Base-by-base conservation (phyloP, 1,140 invertebrate genomes). In the Zaprionus kolodkinae region DNA sequence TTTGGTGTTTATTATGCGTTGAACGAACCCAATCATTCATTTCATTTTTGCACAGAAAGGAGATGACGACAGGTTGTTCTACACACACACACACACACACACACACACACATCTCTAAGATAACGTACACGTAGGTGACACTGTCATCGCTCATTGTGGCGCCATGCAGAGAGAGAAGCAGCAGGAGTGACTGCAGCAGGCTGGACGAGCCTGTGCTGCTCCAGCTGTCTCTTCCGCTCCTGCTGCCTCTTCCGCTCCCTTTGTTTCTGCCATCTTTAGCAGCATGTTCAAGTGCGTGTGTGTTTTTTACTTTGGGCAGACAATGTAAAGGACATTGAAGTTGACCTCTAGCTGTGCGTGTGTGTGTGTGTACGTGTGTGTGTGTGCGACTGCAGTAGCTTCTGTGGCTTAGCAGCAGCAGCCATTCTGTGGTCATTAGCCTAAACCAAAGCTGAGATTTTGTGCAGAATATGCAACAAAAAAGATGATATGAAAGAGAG, bases 361-460 rank as follows among this genome's bases (percentile, higher is more conserved):
- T 66, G 27, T 43, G 48, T 9, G 17, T 57, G 33, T 66, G 33
- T 50, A 17, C 55, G 52, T 48, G 60, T 54, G 59, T 50, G 40
- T 59, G 48, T 60, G 55, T 66, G 74, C 71, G 82, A 86, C 83
- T 88, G 83, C 83, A 88, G 78, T 79, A 65, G 72, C 67, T 21
- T 21, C 67, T 79, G 64, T 79, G 77, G 73, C 63, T 76, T 62
- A 72, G 73, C 80, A 88, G 73, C 80, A 88, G 84, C 84, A 84
- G 73, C 80, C 73, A 87, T 87, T 87, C 77, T 87, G 83, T 88
- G 84, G 84, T 88, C 84, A 87, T 87, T 87, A 88, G 84, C 84
- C 80, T 82, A 88, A 87, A 80, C 80, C 84, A 84, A 86, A 88
- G 80, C 79, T 88, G 84, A 88, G 79, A 87, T 87, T 88, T 87